Conservation (phyloP, 2,888 invertebrate genomes). For the Diarsia brunnea region DNA sequence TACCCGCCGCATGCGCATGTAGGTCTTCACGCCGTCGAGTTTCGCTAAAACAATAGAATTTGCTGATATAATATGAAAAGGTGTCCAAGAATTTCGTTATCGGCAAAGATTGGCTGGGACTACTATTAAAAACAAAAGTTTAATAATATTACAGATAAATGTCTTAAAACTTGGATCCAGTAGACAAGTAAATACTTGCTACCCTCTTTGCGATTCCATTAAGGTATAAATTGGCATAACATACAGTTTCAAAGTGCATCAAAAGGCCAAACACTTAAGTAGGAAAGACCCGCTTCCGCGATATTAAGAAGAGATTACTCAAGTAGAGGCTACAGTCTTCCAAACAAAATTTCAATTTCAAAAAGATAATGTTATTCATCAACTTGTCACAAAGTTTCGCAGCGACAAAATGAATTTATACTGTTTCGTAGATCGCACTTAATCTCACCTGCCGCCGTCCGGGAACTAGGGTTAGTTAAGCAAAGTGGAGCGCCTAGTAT, state of each 20-base stretch:
- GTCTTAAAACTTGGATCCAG: background rate
- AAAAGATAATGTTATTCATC: constrained; percentile 58
- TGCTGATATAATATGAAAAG: background rate
- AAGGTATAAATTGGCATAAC: background rate
- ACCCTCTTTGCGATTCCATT: background rate
- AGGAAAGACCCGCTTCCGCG: constrained; percentile 20
- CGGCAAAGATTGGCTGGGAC: background rate
- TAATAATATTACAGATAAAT: background rate
- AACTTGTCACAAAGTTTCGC: constrained; percentile 53
- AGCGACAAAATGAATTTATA: constrained; percentile 66
- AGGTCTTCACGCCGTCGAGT: constrained; percentile 99
- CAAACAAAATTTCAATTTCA: constrained; percentile 54
- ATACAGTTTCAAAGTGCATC: constrained; percentile 9
- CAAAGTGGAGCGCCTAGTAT: constrained; percentile 74
- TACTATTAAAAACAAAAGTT: background rate
- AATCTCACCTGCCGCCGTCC: constrained; percentile 75
- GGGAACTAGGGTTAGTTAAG: constrained; percentile 64
- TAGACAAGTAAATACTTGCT: background rate
- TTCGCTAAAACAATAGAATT: constrained; percentile 94
- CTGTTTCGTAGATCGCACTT: constrained; percentile 73
- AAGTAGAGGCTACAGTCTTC: constrained; percentile 23
- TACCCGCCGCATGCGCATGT: constrained; percentile 99
- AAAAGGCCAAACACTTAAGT: constrained; percentile 14
- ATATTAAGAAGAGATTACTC: constrained; percentile 41
- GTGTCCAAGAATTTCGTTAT: background rate